Evolutionary conservation across 2,113 vertebrate species (phyloP).

Genomic region (Lycaon pictus): DNA sequence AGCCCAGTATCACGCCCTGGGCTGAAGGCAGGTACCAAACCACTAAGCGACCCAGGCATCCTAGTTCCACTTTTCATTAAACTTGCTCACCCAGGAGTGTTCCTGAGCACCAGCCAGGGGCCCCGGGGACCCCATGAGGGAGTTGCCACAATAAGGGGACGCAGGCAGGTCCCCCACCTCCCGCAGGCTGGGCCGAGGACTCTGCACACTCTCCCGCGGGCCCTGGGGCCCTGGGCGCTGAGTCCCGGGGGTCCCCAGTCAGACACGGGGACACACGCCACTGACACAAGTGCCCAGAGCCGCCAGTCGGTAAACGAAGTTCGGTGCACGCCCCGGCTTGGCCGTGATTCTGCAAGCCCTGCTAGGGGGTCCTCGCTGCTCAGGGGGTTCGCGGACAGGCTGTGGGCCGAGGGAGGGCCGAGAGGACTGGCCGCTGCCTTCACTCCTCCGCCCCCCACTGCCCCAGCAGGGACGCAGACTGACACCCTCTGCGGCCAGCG

Average conservation of each 20-base stretch:
- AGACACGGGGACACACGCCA: fast-evolving
- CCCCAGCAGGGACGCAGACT: fast-evolving
- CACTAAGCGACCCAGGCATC: too few relatives aligned
- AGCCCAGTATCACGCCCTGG: too few relatives aligned
- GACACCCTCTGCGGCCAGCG: neutral
- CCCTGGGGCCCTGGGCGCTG: fast-evolving
- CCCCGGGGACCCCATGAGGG: fast-evolving
- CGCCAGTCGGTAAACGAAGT: fast-evolving
- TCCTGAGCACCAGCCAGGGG: fast-evolving
- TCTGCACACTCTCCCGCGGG: fast-evolving
- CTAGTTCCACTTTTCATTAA: neutral
- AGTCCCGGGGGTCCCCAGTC: too few relatives aligned
- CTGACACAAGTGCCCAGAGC: fast-evolving
- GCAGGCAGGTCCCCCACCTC: fast-evolving
- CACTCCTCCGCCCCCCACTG: neutral
- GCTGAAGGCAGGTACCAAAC: too few relatives aligned
- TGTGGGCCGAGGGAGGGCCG: fast-evolving
- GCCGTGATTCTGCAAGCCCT: neutral
- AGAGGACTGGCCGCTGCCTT: fast-evolving
- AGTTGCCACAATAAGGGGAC: fast-evolving
- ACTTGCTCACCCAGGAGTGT: neutral
- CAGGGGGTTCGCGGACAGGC: too few relatives aligned
- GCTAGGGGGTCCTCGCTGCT: fast-evolving
- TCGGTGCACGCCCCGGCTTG: fast-evolving
- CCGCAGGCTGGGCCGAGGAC: fast-evolving